These are phyloP conservation scores for Thyatira batis DNA, from an alignment of 2,888 invertebrate genomes.

Conservation along the genomic window DNA sequence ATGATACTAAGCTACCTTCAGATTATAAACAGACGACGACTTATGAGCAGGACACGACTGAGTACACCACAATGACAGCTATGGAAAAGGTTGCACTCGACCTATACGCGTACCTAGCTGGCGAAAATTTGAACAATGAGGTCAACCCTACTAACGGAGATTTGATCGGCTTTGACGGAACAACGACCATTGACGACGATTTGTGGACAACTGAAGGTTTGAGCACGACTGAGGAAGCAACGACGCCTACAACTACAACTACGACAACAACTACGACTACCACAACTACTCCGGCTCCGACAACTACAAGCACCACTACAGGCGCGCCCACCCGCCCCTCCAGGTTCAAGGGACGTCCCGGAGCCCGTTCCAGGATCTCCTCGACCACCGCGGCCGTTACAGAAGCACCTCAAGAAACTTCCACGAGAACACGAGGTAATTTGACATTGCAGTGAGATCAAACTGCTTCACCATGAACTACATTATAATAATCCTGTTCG, in stretches of 20 bases:
- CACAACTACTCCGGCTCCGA: slow-evolving; percentile 72
- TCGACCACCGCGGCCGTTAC: slow-evolving; percentile 63
- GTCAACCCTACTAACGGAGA: slow-evolving; percentile 65
- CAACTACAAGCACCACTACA: slow-evolving; percentile 72
- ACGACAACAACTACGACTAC: slow-evolving; percentile 83
- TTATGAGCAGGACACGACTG: slow-evolving; percentile 77
- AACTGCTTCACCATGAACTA: slow-evolving; percentile 31
- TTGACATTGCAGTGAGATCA: slow-evolving; percentile 4
- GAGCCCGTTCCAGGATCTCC: slow-evolving; percentile 72
- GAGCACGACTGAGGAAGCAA: slow-evolving; percentile 73
- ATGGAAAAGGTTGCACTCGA: slow-evolving; percentile 93
- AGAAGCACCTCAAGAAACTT: slow-evolving; percentile 70
- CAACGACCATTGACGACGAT: slow-evolving; percentile 64
- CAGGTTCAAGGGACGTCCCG: slow-evolving; percentile 68
- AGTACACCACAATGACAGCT: slow-evolving; percentile 85
- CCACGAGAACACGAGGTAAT: slow-evolving; percentile 78
- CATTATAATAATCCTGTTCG: slow-evolving; percentile 24
- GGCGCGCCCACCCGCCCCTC: slow-evolving; percentile 70
- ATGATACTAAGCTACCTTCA: slow-evolving; percentile 69
- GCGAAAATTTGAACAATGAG: slow-evolving; percentile 84
- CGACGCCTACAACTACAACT: slow-evolving; percentile 80
- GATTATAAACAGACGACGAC: slow-evolving; percentile 70
- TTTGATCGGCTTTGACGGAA: slow-evolving; percentile 56
- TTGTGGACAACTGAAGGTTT: slow-evolving; percentile 71
- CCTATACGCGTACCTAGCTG: slow-evolving; percentile 89